phyloP scores from a whole-genome alignment of 2,113 vertebrate genomes.

The Campylomormyrus numenius region DNA sequence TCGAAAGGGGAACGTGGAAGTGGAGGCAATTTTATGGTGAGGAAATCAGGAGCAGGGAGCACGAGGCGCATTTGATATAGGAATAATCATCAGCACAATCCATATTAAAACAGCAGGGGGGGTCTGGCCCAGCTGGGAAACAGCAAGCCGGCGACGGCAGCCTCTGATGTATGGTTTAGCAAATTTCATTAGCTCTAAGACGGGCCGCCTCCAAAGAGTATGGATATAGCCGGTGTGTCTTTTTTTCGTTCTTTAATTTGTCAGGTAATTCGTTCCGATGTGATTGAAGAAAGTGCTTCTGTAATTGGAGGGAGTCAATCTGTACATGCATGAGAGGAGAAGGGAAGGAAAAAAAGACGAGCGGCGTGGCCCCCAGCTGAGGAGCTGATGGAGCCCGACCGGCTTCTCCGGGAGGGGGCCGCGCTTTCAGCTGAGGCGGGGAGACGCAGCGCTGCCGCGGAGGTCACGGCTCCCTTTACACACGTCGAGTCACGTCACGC shows the following conservation, averaged over 20 bases:
- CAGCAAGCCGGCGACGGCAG: conserved; percentile 38
- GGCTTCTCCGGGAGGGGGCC: not conserved
- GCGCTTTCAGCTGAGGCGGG: not conserved
- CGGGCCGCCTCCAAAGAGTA: conserved; percentile 44
- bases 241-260: conserved; percentile 58
- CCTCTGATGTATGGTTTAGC: conserved; percentile 52
- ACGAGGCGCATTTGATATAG: conserved; percentile 39
- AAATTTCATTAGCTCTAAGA: conserved; percentile 60
- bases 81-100: conserved; percentile 49
- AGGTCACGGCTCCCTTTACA: not conserved
- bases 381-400: not conserved
- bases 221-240: conserved; percentile 42
- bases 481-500: not conserved
- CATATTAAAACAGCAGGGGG: conserved; percentile 48
- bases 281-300: conserved; percentile 58
- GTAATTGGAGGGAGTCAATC: conserved; percentile 60
- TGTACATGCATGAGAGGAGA: conserved; percentile 23
- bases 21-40: conserved; percentile 35
- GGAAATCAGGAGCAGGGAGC: conserved; percentile 15
- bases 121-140: conserved; percentile 34
- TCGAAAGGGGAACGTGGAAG: conserved; percentile 22
- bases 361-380: not conserved
- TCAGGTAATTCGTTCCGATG: conserved; percentile 58
- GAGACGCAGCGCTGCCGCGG: not conserved
- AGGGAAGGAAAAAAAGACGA: not conserved